Evolutionary conservation across 2,797 vertebrate species (phyloP).

Genomic region (Anniella stebbinsi): DNA sequence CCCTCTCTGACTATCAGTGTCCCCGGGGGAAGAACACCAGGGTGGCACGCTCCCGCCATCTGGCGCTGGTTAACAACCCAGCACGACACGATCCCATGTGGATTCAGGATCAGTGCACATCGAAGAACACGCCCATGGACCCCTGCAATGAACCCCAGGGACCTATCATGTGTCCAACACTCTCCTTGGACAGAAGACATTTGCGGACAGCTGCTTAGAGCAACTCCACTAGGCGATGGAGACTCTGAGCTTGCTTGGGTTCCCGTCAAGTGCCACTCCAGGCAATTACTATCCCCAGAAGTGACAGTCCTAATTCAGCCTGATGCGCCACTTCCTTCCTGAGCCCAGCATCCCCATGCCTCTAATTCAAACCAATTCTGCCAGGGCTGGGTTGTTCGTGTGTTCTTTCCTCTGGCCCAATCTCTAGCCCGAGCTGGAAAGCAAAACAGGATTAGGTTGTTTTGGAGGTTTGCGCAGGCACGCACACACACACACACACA

Average conservation of each 20-base stretch:
- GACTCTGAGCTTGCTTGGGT: slow-evolving; percentile 43
- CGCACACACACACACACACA: slow-evolving; percentile 46
- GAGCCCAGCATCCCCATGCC: slow-evolving; percentile 54
- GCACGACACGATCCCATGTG: neutral
- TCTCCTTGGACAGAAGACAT: neutral
- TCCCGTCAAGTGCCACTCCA: slow-evolving; percentile 58
- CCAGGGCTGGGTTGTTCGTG: slow-evolving; percentile 64
- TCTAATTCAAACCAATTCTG: slow-evolving; percentile 61
- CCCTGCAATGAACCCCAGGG: neutral
- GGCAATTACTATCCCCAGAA: slow-evolving; percentile 58
- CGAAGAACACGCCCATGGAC: neutral
- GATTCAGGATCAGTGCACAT: no score
- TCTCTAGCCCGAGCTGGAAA: slow-evolving; percentile 67
- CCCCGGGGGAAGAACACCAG: neutral
- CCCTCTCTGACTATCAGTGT: neutral
- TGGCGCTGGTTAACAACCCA: neutral
- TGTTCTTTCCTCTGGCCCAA: slow-evolving; percentile 66
- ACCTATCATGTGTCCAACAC: neutral
- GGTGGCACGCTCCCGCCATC: neutral
- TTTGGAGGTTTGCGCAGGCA: slow-evolving; percentile 71
- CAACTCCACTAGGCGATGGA: neutral
- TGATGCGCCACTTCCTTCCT: slow-evolving; percentile 71
- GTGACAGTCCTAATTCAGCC: slow-evolving; percentile 59
- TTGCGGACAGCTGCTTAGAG: neutral
- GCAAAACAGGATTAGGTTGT: slow-evolving; percentile 58